Evolutionary conservation across 2,113 vertebrate genomes (phyloP).

Genomic region (Tachuris rubrigastra): DNA sequence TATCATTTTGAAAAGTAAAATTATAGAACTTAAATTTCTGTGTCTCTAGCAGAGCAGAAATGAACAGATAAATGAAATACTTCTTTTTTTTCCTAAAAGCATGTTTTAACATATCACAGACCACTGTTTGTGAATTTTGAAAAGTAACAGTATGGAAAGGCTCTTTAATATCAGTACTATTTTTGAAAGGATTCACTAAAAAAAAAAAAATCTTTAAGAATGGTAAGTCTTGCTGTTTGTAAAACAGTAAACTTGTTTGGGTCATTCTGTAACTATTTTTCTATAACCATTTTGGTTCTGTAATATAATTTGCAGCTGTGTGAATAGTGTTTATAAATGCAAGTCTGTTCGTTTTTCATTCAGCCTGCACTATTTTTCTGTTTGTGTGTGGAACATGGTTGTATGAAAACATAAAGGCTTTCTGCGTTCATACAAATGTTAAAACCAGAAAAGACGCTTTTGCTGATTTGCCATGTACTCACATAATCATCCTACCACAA

Average conservation of each 20-base stretch:
- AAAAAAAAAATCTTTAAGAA: neutral
- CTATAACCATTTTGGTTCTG: constrained; percentile 9
- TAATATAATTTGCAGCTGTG: constrained; percentile 55
- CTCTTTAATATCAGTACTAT: neutral
- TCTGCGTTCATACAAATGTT: constrained; percentile 21
- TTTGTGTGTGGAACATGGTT: constrained; percentile 32
- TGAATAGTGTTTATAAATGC: constrained; percentile 62
- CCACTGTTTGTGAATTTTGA: neutral
- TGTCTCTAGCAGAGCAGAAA: neutral
- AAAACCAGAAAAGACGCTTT: neutral
- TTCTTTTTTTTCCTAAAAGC: neutral
- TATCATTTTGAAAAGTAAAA: neutral
- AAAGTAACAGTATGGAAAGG: neutral
- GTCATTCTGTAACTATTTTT: constrained; percentile 19
- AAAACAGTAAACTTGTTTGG: neutral
- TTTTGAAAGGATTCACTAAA: neutral
- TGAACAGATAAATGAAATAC: neutral
- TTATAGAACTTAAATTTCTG: neutral
- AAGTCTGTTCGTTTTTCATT: constrained; percentile 55
- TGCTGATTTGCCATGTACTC: neutral
- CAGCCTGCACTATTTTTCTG: constrained; percentile 49
- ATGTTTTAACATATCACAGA: neutral
- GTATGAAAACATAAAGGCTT: constrained; percentile 35
- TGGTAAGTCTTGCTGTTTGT: neutral
- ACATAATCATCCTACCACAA: constrained; percentile 35